phyloP scores from a whole-genome alignment of 2,888 invertebrate genomes.

The Lepeophtheirus nordmannii region DNA sequence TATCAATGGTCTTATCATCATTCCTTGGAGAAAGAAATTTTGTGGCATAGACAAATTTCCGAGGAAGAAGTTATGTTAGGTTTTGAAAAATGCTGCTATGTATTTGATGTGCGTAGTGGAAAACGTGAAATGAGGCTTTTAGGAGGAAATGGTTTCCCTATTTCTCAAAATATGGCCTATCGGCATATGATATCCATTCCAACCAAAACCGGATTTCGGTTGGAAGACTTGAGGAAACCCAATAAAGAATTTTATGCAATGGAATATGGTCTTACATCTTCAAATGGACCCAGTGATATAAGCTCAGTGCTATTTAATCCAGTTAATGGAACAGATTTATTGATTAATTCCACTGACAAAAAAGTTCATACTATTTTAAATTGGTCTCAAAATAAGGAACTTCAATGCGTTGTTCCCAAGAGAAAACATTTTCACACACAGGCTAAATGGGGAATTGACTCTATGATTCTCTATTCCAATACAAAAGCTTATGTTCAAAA shows the following conservation, averaged over 20 bases:
- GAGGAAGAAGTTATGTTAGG: background rate
- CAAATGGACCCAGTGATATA: background rate
- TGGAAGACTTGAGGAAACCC: background rate
- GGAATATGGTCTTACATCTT: too few species aligned
- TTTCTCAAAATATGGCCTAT: background rate
- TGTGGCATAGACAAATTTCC: background rate
- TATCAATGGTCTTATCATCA: background rate
- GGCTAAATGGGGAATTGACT: background rate
- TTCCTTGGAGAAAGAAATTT: background rate
- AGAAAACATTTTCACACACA: background rate
- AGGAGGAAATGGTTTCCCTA: constrained; percentile 1
- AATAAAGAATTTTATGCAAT: background rate
- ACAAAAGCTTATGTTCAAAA: background rate
- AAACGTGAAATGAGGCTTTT: background rate
- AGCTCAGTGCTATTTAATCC: background rate
- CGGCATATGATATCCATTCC: background rate
- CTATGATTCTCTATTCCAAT: background rate
- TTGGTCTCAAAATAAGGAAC: background rate
- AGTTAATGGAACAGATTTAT: background rate
- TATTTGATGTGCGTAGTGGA: background rate
- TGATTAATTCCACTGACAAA: background rate
- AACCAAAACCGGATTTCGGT: background rate
- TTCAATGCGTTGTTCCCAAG: background rate
- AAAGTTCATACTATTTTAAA: background rate
- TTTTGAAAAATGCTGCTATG: background rate